Base-by-base conservation (phyloP, 2,888 invertebrate species). In the Odontothrips loti region DNA sequence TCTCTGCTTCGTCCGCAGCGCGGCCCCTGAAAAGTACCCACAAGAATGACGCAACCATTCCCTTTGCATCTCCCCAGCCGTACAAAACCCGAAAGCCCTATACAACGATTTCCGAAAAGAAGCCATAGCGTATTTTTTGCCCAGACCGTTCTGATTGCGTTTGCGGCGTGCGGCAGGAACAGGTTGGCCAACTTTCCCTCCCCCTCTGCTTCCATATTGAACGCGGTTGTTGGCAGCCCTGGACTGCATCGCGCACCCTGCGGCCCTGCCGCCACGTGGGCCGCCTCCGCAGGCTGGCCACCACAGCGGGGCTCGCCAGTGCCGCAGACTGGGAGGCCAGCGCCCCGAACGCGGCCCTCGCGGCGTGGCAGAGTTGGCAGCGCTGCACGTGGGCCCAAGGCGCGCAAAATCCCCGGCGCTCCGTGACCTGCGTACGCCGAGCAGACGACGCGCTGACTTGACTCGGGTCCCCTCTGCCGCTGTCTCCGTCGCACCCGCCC, bases 401-500 rank as follows among this genome's bases (percentile, higher is more conserved):
- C 23, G 11, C n/a, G 68, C 68, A 68, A 68, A 68, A 20, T 23
- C 68, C 63, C 68, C 68, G 68, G 23, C n/a, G 68, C 23, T 68
- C 68, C 68, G 68, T 68, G 68, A 68, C 68, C 68, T 11, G 68
- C 68, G 68, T 68, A 68, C 68, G 68, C 68, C 68, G 34, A 68
- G 68, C 68, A 68, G 68, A 23, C 68, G 68, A 23, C 68, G 68
- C 68, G 68, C 23, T 68, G 23, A 15, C 58, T 43, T 43, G 34
- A n/a, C n/a, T n/a, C n/a, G n/a, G n/a, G 34, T 43, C 34, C 34
- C 34, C 34, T 43, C 34, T 6, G 58, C 58, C 58, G 58, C 58
- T 0, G 58, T 20, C 58, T 17, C 17, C 58, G 58, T 58, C 58
- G 58, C 58, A 58, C 58, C 11, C 58, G 17, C 58, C 51, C 51